phyloP scores from a whole-genome alignment of 2,888 invertebrate species.

The Cremastinae sp. region DNA sequence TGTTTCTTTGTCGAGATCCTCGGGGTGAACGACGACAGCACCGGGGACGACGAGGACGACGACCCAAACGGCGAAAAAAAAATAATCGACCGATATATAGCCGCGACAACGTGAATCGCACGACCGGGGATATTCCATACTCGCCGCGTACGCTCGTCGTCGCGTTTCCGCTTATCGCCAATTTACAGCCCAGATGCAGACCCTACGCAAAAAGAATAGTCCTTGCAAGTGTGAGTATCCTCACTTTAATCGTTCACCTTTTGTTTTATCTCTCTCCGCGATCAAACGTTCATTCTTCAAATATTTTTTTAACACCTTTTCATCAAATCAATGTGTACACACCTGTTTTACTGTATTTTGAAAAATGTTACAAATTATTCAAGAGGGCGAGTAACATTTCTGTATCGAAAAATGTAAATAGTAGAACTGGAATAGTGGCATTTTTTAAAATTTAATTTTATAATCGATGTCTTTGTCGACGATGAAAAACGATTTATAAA shows the following conservation, averaged over 20 bases:
- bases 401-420: no score
- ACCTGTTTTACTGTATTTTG: no score
- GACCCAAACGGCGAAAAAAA: constrained; percentile 16
- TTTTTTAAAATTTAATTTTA: no score
- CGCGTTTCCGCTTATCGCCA: constrained; percentile 39
- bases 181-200: constrained; percentile 86
- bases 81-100: constrained; percentile 2
- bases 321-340: no score
- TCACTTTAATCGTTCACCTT: not conserved
- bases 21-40: constrained; percentile 39
- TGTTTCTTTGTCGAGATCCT: constrained; percentile 46
- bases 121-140: constrained; percentile 18
- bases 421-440: no score
- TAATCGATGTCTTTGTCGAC: no score
- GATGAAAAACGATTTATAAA: no score
- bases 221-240: constrained; percentile 94
- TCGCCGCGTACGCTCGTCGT: constrained; percentile 29
- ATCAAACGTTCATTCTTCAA: no score
- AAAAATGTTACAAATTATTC: no score
- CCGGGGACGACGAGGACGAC: constrained; percentile 35
- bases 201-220: constrained; percentile 95
- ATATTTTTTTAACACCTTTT: no score
- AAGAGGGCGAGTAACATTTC: no score
- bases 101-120: constrained; percentile 5
- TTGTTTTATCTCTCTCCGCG: not conserved